Conservation (phyloP, 2,113 vertebrate genomes). For the Microcebus ravelobensis region DNA sequence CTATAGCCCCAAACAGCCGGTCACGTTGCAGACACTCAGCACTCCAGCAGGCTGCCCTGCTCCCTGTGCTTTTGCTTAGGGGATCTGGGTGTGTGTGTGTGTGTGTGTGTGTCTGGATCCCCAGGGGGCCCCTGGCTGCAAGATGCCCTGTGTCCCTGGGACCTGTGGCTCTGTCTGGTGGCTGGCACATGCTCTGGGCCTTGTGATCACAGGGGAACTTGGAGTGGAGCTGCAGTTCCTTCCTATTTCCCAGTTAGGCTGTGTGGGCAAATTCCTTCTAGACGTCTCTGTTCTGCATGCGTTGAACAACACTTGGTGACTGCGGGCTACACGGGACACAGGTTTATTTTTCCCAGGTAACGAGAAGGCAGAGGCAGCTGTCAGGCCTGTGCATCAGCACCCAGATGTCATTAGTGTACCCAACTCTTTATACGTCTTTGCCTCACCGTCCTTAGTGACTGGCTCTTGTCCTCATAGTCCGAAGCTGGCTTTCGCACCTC, state of each 20-base stretch:
- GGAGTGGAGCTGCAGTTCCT: neutral
- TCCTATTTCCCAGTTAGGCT: neutral
- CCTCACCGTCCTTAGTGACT: neutral
- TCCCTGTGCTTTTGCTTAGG: neutral
- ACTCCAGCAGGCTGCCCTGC: neutral
- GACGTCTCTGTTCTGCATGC: neutral
- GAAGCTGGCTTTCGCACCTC: neutral
- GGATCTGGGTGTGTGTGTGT: too few species aligned
- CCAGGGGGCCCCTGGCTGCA: fast-evolving
- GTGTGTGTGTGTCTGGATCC: neutral
- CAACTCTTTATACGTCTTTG: neutral
- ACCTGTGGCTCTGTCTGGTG: neutral
- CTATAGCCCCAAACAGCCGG: neutral
- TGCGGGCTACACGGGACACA: neutral
- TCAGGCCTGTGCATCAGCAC: neutral
- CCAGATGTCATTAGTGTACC: neutral
- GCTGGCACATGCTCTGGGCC: neutral
- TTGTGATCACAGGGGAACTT: neutral
- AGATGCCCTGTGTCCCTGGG: neutral
- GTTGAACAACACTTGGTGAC: neutral
- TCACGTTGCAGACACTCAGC: neutral
- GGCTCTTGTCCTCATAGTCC: neutral
- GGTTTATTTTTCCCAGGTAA: neutral
- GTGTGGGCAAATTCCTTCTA: neutral
- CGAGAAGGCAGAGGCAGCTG: neutral